phyloP scores from a whole-genome alignment of 2,113 vertebrate genomes.

The Boulengeromyrus knoepffleri region DNA sequence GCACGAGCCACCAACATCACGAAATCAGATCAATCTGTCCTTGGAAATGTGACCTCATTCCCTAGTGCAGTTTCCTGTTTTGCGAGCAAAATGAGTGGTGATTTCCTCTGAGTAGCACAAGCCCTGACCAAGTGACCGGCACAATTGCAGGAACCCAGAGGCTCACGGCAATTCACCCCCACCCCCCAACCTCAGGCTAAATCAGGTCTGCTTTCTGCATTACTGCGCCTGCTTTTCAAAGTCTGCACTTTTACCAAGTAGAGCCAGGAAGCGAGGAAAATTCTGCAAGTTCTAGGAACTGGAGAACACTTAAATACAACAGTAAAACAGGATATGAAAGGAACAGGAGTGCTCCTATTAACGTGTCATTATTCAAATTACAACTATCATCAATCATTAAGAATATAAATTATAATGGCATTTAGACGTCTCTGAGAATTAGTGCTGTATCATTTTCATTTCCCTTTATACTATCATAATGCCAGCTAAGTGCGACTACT shows the following conservation, averaged over 20 bases:
- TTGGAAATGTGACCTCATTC: background rate
- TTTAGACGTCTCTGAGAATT: background rate
- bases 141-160: slow-evolving; percentile 19
- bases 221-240: slow-evolving; percentile 48
- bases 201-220: slow-evolving; percentile 56
- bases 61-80: slow-evolving; percentile 54
- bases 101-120: slow-evolving; percentile 56
- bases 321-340: background rate
- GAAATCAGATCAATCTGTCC: background rate
- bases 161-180: background rate
- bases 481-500: background rate
- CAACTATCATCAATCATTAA: background rate
- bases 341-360: background rate
- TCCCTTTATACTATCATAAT: background rate
- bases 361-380: background rate
- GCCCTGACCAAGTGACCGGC: slow-evolving; percentile 18
- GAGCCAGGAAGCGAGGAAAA: slow-evolving; percentile 44
- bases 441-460: background rate
- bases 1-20: background rate
- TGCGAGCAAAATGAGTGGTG: slow-evolving; percentile 6
- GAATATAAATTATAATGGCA: background rate
- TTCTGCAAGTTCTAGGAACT: slow-evolving; percentile 44
- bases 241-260: slow-evolving; percentile 29
- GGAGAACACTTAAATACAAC: background rate
- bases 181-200: background rate